A percentile compares a stretch with the other conserved stretches of the same genome.
These are phyloP conservation scores for Lasioglossum albipes DNA, from an alignment of 1,140 invertebrate species.

Conservation along the genomic window DNA sequence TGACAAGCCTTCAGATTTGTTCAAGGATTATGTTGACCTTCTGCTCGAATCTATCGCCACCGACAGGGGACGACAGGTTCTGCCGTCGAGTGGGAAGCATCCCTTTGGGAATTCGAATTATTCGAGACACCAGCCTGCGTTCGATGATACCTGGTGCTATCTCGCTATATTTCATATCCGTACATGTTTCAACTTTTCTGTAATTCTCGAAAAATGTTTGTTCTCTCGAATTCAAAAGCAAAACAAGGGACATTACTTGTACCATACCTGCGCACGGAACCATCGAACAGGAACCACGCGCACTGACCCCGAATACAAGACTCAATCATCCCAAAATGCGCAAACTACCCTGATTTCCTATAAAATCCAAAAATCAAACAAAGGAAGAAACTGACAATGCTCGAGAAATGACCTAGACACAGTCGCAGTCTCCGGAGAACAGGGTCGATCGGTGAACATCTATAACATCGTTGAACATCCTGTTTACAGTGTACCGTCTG, in stretches of 20 bases:
- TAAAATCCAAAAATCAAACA: background rate
- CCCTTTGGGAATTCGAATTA: conserved; percentile 32
- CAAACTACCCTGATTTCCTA: too few species aligned
- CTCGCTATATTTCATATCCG: background rate
- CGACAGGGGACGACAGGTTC: conserved; percentile 58
- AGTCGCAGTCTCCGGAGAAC: too few species aligned
- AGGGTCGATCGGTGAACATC: background rate
- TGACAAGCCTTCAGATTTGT: conserved; percentile 59
- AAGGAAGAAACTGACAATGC: background rate
- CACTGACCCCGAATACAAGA: too few species aligned
- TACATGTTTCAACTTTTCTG: too few species aligned
- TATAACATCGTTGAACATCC: conserved; percentile 21
- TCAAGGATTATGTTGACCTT: conserved; percentile 61
- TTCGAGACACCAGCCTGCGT: background rate
- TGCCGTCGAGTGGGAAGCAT: conserved; percentile 10
- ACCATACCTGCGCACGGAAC: too few species aligned
- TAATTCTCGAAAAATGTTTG: too few species aligned
- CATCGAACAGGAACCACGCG: too few species aligned
- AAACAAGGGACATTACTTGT: too few species aligned
- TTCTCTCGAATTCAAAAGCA: too few species aligned
- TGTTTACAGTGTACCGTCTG: conserved; percentile 6
- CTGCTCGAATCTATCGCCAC: conserved; percentile 49
- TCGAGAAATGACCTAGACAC: background rate
- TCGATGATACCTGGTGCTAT: conserved; percentile 10
- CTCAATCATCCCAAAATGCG: too few species aligned